A percentile compares a stretch with the other conserved stretches of the same genome.
phyloP scores from a whole-genome alignment of 2,113 vertebrate genomes.

The Odocoileus hemionus region DNA sequence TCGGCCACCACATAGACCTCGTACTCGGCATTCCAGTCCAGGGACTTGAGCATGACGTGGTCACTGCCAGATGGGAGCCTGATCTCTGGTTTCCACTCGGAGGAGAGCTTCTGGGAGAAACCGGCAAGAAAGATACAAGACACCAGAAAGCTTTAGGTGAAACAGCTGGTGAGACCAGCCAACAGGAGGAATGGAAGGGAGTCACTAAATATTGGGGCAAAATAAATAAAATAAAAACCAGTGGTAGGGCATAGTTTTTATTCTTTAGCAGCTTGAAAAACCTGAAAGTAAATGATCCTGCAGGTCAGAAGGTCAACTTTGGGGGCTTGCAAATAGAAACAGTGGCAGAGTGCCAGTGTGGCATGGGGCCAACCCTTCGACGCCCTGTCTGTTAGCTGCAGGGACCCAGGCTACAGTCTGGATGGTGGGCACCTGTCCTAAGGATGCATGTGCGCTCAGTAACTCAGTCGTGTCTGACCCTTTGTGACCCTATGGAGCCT shows the following conservation, averaged over 20 bases:
- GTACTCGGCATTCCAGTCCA: slow-evolving; percentile 96
- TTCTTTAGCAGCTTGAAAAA: background rate
- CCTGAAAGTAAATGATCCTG: background rate
- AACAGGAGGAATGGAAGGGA: background rate
- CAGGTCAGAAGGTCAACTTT: background rate
- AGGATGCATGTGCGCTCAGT: background rate
- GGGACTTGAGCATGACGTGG: slow-evolving; percentile 85
- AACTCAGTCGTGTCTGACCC: background rate
- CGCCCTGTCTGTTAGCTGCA: no score
- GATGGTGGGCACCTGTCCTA: background rate
- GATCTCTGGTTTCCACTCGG: slow-evolving; percentile 94
- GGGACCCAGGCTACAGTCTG: background rate
- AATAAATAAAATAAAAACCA: background rate
- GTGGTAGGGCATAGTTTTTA: background rate
- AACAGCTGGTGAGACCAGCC: background rate
- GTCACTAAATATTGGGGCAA: background rate
- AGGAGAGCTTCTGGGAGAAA: slow-evolving; percentile 81
- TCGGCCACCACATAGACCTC: slow-evolving; percentile 92
- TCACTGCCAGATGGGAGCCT: slow-evolving; percentile 88
- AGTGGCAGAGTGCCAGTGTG: background rate
- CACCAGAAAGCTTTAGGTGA: background rate
- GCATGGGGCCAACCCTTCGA: fast-evolving
- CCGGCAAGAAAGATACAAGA: background rate
- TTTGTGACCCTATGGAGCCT: fast-evolving
- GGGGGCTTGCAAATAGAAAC: background rate